These are phyloP conservation scores for Trichogramma pretiosum DNA, from an alignment of 1,140 invertebrate genomes.

Conservation along the genomic window DNA sequence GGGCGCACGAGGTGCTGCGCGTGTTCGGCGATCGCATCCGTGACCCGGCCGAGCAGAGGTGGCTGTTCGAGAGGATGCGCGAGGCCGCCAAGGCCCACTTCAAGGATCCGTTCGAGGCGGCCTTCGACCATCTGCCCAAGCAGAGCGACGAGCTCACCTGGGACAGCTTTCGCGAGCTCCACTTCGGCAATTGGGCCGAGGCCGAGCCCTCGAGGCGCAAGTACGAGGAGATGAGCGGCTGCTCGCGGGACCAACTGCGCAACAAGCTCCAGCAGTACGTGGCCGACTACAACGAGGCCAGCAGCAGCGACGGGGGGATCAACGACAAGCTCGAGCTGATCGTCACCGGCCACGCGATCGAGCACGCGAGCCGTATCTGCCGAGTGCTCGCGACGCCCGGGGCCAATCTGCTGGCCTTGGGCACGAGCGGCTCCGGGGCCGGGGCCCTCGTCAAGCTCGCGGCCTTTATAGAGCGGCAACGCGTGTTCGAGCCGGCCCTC, in stretches of 20 bases:
- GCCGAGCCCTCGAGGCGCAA: slow-evolving; percentile 38
- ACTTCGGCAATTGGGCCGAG: slow-evolving; percentile 60
- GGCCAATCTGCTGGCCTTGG: slow-evolving; percentile 48
- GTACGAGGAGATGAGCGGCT: slow-evolving; percentile 53
- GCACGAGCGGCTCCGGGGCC: slow-evolving; percentile 56
- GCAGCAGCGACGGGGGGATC: no score
- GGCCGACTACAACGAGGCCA: slow-evolving; percentile 55
- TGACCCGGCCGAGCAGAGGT: slow-evolving; percentile 49
- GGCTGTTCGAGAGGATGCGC: slow-evolving; percentile 48
- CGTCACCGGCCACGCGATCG: slow-evolving; percentile 53
- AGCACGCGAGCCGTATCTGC: slow-evolving; percentile 56
- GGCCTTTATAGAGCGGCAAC: slow-evolving; percentile 51
- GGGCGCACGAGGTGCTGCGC: slow-evolving; percentile 61
- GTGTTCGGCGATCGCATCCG: slow-evolving; percentile 62
- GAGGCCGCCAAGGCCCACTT: slow-evolving; percentile 43
- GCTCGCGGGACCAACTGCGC: slow-evolving; percentile 48
- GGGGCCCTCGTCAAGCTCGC: slow-evolving; percentile 52
- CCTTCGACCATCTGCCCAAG: slow-evolving; percentile 41
- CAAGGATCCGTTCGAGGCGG: slow-evolving; percentile 50
- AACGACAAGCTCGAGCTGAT: slow-evolving; percentile 57
- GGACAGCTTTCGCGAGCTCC: slow-evolving; percentile 51
- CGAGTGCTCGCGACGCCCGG: slow-evolving; percentile 51
- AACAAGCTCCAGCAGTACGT: slow-evolving; percentile 47
- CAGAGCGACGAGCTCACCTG: slow-evolving; percentile 42
- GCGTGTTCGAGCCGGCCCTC: slow-evolving; percentile 52